Base-by-base conservation (phyloP, 2,888 invertebrate species). In the Homarus gammarus region DNA sequence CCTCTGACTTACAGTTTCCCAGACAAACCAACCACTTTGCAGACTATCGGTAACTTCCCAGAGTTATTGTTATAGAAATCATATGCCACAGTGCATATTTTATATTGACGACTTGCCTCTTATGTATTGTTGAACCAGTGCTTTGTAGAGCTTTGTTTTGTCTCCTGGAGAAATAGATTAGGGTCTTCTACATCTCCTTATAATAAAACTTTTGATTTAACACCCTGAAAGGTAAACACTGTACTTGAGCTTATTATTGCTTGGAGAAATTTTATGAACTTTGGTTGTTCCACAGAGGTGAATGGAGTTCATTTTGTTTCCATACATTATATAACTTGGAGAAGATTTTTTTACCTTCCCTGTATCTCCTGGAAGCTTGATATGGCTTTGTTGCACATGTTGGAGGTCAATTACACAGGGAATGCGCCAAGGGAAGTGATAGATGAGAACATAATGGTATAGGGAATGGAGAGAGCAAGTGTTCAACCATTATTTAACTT, bases 91-190 rank as follows among this genome's bases (percentile, higher is more conserved):
- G 73, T 73, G 84, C 56, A 64, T 73, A 64, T 84, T 84, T 84
- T 73, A 84, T 73, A 73, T 51, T 73, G 75, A 72, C 22, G 68
- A 82, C 64, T 82, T 82, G 82, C 82, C 68, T 36, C 68, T 68
- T 77, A 77, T 15, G 77, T 77, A 49, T 77, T 68, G 68, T 82
- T 68, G 82, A 82, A 82, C 68, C 82, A 18, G 82, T 64, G 82
- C 82, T 82, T 82, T 31, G 68, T 82, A 82, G 82, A 40, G 82
- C 82, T 82, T 82, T 68, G 82, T 82, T 82, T 40, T 61, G 82
- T 82, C 82, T 64, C 82, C 38, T 61, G 82, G 82, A 82, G 64
- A 82, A 38, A 44, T 82, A 82, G 38, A 44, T 36, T 15, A 68
- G 27, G 64, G 27, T 82, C 68, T 82, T 22, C 15, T 38, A 40